Evolutionary conservation across 64 coral and sea anemone species (phyloP).

Genomic region (Dendrophyllia cribrosa): DNA sequence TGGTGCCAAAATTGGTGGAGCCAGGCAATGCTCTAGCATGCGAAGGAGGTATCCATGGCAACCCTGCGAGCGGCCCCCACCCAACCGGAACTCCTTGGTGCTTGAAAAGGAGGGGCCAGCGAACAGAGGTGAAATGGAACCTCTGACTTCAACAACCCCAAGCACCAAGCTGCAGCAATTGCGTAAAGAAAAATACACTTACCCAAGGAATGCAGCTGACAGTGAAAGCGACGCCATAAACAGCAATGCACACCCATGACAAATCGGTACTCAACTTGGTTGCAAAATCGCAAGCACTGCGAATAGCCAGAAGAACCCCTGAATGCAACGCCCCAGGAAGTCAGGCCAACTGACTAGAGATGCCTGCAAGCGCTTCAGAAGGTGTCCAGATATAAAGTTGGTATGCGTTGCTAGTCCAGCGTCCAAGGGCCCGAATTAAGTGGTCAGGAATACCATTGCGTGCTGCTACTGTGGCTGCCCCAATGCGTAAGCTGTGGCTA

Average conservation of each 20-base stretch:
- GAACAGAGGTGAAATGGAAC: constrained; percentile 6
- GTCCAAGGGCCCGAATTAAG: too few relatives aligned
- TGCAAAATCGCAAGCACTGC: too few relatives aligned
- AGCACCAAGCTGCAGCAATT: constrained; percentile 13
- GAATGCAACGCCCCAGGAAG: not conserved
- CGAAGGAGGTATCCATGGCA: too few relatives aligned
- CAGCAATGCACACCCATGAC: not conserved
- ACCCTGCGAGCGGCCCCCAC: too few relatives aligned
- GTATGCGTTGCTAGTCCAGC: not conserved
- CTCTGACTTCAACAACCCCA: constrained; percentile 9
- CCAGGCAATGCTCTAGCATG: too few relatives aligned
- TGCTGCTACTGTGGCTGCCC: too few relatives aligned
- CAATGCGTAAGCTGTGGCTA: too few relatives aligned
- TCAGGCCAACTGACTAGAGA: constrained; percentile 11
- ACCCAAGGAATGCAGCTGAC: not conserved
- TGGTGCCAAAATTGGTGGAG: too few relatives aligned
- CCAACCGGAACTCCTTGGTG: constrained; percentile 5
- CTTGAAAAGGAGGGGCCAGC: constrained; percentile 4
- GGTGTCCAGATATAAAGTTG: constrained; percentile 3
- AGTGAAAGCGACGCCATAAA: not conserved
- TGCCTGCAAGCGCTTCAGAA: not conserved
- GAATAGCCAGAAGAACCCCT: too few relatives aligned
- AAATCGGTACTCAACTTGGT: too few relatives aligned
- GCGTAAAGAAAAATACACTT: not conserved
- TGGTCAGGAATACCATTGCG: too few relatives aligned